Base-by-base conservation (phyloP, 2,888 invertebrate genomes). In the Hyposoter dolosus region DNA sequence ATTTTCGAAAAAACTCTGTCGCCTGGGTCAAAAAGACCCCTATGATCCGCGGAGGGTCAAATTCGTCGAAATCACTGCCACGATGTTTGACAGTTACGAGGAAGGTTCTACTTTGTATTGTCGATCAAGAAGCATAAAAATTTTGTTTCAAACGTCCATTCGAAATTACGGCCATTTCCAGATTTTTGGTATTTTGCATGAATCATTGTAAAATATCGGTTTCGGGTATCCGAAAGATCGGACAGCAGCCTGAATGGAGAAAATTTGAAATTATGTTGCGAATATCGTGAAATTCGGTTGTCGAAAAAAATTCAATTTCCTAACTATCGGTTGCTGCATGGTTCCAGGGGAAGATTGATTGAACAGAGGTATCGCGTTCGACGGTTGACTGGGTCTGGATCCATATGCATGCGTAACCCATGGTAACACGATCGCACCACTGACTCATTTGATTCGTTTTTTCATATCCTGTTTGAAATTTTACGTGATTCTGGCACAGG, bases 381-480 rank as follows among this genome's bases (percentile, higher is more conserved):
- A 68, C 28, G 45, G 43, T 19, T 40, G 65, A 47, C 28, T 47
- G 43, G n/a, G 45, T 40, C 69, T 45, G 28, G 47, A 66, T 76
- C 7, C 69, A 69, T 47, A 28, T 69, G 69, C 43, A 69, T 53
- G 45, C 56, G 50, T 79, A 45, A 80, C 19, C 43, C 23, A 47
- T 9, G 5, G 53, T 35, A 68, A 75, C 65, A 68, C 23, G 45
- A 75, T 68, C 75, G 81, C 56, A 47, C 68, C 56, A 75, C n/a
- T 68, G 68, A 75, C 19, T 68, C 82, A 68, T 53, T 82, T 7
- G 17, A 60, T 56, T 75, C 43, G 28, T 82, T 78, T 69, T 80
- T 77, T 60, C 53, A 43, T 66, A 66, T 56, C 12, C 47, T 56
- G 32, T 68, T 75, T 53, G 56, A 75, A 45, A 68, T 63, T 1